Evolutionary conservation across 2,113 vertebrate genomes (phyloP).

Genomic region (Vulpes vulpes): DNA sequence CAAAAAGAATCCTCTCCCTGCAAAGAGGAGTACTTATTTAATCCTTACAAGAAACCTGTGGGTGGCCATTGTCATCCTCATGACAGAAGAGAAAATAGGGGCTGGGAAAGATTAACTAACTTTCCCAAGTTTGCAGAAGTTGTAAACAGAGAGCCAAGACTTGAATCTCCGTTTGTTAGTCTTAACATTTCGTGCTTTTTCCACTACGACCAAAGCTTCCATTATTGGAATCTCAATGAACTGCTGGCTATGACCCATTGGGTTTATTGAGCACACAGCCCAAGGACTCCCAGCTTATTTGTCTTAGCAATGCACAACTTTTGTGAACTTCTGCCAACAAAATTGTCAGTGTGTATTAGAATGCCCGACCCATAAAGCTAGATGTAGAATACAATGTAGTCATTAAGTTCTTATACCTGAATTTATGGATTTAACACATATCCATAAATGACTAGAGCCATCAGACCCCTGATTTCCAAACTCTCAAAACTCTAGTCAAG

Average conservation of each 20-base stretch:
- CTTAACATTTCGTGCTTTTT: background rate
- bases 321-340: background rate
- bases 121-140: background rate
- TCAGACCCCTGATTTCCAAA: background rate
- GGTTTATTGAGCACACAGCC: background rate
- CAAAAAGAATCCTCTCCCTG: background rate
- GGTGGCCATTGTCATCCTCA: background rate
- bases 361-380: background rate
- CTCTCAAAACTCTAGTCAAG: background rate
- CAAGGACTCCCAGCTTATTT: background rate
- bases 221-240: constrained; percentile 11
- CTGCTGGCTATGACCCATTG: background rate
- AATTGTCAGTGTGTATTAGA: background rate
- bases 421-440: background rate
- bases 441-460: background rate
- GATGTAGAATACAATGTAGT: background rate
- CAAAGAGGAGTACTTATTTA: background rate
- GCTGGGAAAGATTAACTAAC: background rate
- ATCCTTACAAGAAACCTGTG: background rate
- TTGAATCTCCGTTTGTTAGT: background rate
- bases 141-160: background rate
- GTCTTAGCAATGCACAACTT: background rate
- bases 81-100: background rate
- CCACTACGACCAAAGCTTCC: background rate
- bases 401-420: background rate